Evolutionary conservation across 2,797 vertebrate genomes (phyloP), one percentile per base, ranked within the genome.

Genomic region (Halcyon badia): DNA sequence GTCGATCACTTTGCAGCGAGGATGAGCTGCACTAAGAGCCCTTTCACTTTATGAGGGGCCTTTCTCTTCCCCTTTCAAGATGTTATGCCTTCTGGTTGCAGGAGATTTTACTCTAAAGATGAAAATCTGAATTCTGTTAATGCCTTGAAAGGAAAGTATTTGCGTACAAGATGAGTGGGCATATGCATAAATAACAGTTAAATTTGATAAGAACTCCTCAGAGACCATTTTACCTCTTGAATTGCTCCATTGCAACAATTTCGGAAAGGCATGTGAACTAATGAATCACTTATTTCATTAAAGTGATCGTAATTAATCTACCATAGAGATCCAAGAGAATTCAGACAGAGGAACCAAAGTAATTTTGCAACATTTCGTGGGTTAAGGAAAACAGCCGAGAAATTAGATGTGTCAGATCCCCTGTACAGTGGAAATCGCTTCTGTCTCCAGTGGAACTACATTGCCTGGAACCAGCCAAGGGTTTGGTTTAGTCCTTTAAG

Each of bases 1-100:
- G 0, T 3, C 16, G 3, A 2, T 20, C 25, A 2, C 1, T 68
- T 8, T 61, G 39, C 46, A 7, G 26, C 1, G 5, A 30, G 64
- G 48, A 22, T 6, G 49, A 19, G 16, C 16, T 39, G 28, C 4
- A 1, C 15, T 11, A 14, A 51, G 30, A 22, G 25, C 10, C 37
- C 26, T 56, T 48, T 41, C 8, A 4, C 18, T 41, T 21, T 9
- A n/a, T n/a, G 12, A 10, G 11, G 18, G 9, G 9, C 2, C 12
- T 8, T 52, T 82, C 21, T 60, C 30, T 60, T 52, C 18, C 48
- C 8, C 0, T 25, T 21, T 31, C 14, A 5, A 8, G 13, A 35
- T 10, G 21, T 49, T 49, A 14, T 14, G 13, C n/a, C 44, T 35
- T 81, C 48, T 20, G 20, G 10, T 14, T 49, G 41, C 51, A 60